A percentile compares a stretch with the other conserved stretches of the same genome.
Evolutionary conservation across 2,797 vertebrate species (phyloP).

Genomic region (Chelmon rostratus): DNA sequence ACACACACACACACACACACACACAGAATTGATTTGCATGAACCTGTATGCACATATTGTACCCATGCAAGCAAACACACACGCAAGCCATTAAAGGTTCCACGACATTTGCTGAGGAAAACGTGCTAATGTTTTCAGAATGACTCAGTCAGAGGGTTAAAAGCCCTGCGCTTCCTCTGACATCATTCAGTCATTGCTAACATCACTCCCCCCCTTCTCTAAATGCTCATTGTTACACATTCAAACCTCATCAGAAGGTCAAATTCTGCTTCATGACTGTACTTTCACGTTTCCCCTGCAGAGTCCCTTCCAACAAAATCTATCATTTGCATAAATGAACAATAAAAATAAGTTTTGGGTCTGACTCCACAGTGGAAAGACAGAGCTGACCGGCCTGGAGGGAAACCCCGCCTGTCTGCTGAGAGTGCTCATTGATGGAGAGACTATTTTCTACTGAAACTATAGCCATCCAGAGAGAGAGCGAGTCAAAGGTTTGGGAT

Average conservation of each 20-base stretch:
- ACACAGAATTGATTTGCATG: conserved; percentile 64
- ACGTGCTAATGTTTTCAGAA: conserved; percentile 44
- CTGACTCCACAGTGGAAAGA: background rate
- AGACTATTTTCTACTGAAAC: background rate
- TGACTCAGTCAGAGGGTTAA: conserved; percentile 74
- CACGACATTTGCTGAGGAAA: conserved; percentile 64
- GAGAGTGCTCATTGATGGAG: background rate
- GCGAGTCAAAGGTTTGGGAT: background rate
- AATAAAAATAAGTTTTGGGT: conserved; percentile 17
- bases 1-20: conserved; percentile 63
- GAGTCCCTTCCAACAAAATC: conserved; percentile 24
- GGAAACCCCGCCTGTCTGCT: background rate
- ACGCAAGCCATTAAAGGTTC: conserved; percentile 78
- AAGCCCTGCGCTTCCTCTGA: conserved; percentile 62
- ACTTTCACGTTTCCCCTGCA: background rate
- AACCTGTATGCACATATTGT: conserved; percentile 37
- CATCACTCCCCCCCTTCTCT: background rate
- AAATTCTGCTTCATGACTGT: background rate
- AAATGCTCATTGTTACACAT: background rate
- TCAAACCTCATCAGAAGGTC: conserved; percentile 1
- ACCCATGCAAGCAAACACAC: conserved; percentile 54
- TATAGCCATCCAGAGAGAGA: background rate
- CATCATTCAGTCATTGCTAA: conserved; percentile 52
- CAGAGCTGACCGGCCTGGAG: background rate
- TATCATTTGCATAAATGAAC: conserved; percentile 1